phyloP scores from a whole-genome alignment of 64 coral and sea anemone genomes.

The Acropora yongei region DNA sequence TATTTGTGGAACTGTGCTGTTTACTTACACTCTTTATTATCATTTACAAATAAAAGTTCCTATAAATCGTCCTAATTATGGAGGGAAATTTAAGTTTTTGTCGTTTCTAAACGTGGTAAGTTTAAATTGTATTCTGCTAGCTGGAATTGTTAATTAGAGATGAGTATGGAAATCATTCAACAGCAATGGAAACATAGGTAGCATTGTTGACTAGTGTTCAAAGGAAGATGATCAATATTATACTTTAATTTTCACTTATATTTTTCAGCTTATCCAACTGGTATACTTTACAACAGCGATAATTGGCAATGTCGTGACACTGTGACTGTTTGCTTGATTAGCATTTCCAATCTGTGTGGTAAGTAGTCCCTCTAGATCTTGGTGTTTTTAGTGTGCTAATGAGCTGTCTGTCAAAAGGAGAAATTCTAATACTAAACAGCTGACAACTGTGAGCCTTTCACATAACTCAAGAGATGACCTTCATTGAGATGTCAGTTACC shows the following conservation, averaged over 20 bases:
- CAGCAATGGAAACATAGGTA: too few relatives aligned
- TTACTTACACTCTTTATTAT: background rate
- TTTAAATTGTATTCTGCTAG: background rate
- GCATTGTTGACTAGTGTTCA: too few relatives aligned
- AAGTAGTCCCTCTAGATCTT: constrained; percentile 14
- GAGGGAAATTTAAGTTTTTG: constrained; percentile 66
- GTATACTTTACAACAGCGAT: constrained; percentile 68
- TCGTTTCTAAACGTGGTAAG: constrained; percentile 67
- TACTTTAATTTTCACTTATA: background rate
- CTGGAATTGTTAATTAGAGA: too few relatives aligned
- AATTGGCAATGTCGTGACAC: constrained; percentile 51
- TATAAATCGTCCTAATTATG: background rate
- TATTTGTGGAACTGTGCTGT: background rate
- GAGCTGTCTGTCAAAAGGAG: too few relatives aligned
- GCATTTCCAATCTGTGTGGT: constrained; percentile 83
- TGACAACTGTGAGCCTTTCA: too few relatives aligned
- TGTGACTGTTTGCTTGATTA: constrained; percentile 61
- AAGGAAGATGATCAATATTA: too few relatives aligned
- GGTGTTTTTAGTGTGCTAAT: too few relatives aligned
- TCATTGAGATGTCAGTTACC: too few relatives aligned
- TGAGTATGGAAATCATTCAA: too few relatives aligned
- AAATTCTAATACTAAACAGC: too few relatives aligned
- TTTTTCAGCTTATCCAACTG: constrained; percentile 64
- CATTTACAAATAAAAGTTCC: background rate
- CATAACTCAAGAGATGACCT: too few relatives aligned